Conservation (phyloP, 2,888 invertebrate genomes). For the Drosophila pullipes region DNA sequence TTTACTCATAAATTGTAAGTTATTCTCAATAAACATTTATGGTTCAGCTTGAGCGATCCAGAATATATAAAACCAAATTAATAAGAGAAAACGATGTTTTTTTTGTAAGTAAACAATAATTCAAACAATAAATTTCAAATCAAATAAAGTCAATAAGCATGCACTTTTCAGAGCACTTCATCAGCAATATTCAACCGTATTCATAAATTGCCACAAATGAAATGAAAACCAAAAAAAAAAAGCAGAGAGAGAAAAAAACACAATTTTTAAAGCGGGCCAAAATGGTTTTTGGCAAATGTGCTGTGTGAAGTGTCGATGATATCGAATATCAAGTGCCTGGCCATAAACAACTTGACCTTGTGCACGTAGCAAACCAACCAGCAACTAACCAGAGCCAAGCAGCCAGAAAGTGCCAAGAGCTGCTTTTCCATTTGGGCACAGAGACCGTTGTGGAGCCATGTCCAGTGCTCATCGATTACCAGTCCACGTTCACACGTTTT, state of each 20-base stretch:
- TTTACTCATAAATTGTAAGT: not conserved
- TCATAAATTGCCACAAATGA: constrained; percentile 59
- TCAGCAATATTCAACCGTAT: constrained; percentile 49
- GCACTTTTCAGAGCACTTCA: constrained; percentile 61
- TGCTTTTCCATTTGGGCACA: constrained; percentile 27
- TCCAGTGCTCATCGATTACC: constrained; percentile 74
- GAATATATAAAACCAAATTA: not conserved
- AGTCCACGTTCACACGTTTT: constrained; percentile 78
- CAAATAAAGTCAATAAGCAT: constrained; percentile 59
- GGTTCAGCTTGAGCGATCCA: not conserved
- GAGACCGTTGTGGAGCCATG: constrained; percentile 22
- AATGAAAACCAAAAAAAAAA: constrained; percentile 16
- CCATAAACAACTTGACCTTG: constrained; percentile 81
- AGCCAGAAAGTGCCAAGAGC: not conserved
- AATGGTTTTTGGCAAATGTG: constrained; percentile 27
- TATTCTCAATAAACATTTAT: constrained; percentile 16
- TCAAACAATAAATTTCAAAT: constrained; percentile 57
- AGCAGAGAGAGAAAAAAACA: not conserved
- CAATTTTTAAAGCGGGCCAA: constrained; percentile 40
- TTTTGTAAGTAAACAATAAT: not conserved
- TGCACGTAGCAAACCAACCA: constrained; percentile 60
- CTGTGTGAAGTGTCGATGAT: constrained; percentile 55
- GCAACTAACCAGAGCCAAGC: not conserved
- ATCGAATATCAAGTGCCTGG: constrained; percentile 73
- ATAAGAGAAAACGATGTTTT: not conserved